phyloP scores from a whole-genome alignment of 92 coral and sea anemone genomes.

The Heteractis magnifica region DNA sequence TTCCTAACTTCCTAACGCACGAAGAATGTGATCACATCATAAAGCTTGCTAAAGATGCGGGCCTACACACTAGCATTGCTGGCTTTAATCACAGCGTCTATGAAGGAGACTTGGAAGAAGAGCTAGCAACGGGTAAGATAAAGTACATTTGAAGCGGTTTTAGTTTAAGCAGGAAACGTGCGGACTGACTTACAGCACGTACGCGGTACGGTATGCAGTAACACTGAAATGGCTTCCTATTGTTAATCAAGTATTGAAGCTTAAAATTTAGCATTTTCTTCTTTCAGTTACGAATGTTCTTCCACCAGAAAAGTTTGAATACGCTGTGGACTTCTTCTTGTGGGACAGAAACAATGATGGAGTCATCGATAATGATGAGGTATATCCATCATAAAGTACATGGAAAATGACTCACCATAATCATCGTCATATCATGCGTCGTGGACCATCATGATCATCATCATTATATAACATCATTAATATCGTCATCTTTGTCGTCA shows the following conservation, averaged over 20 bases:
- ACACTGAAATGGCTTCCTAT: no score
- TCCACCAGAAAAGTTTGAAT: constrained; percentile 43
- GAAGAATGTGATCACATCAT: constrained; percentile 86
- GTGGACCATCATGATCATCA: no score
- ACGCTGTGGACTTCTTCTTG: constrained; percentile 57
- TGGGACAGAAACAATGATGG: constrained; percentile 87
- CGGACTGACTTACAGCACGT: no score
- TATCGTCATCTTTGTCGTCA: no score
- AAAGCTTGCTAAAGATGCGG: constrained; percentile 69
- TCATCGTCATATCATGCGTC: no score
- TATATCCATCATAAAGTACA: background rate
- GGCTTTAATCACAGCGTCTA: constrained; percentile 82
- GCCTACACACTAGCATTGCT: constrained; percentile 79
- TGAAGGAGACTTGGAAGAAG: constrained; percentile 84
- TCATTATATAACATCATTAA: no score
- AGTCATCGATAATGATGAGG: constrained; percentile 82
- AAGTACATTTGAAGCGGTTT: no score
- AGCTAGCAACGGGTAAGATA: constrained; percentile 28
- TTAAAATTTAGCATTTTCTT: background rate
- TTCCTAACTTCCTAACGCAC: constrained; percentile 79
- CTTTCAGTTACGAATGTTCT: background rate
- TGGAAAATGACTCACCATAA: background rate
- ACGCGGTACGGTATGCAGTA: no score
- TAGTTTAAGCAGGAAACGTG: no score
- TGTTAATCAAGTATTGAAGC: no score